These are phyloP conservation scores for Poeciliopsis infans DNA, from an alignment of 2,797 vertebrate genomes.

Conservation along the genomic window DNA sequence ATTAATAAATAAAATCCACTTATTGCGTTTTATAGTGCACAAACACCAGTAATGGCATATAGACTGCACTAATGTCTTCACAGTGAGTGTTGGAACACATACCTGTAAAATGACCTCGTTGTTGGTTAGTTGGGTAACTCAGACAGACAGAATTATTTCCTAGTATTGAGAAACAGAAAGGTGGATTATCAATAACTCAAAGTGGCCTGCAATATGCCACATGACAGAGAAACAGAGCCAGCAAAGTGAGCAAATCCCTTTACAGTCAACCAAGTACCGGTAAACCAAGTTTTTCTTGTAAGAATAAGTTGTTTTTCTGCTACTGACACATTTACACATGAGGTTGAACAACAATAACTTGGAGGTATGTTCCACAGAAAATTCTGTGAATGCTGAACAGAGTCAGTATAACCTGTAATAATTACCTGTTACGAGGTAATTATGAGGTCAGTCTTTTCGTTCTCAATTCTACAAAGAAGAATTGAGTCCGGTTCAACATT, in stretches of 20 bases:
- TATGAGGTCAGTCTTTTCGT: not conserved
- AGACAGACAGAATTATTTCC: not conserved
- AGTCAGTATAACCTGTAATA: too few species aligned
- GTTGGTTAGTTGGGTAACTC: not conserved
- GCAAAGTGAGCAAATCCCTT: not conserved
- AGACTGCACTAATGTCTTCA: not conserved
- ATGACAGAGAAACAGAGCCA: not conserved
- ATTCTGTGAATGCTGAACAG: too few species aligned
- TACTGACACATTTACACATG: too few species aligned
- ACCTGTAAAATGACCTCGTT: not conserved
- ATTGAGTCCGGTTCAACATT: too few species aligned
- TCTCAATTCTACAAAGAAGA: too few species aligned
- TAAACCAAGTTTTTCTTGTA: too few species aligned
- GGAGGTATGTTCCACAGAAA: too few species aligned
- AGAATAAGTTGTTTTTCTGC: too few species aligned
- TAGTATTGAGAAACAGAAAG: not conserved
- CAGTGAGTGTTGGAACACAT: not conserved
- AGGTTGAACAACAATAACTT: too few species aligned
- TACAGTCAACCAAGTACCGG: not conserved
- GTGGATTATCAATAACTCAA: not conserved
- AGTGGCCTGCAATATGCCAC: not conserved
- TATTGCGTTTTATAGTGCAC: too few species aligned
- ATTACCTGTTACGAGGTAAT: not conserved
- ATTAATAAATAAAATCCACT: too few species aligned
- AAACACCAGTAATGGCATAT: not conserved